Evolutionary conservation across 2,797 vertebrate genomes (phyloP).

Genomic region (Sparidentex hasta): DNA sequence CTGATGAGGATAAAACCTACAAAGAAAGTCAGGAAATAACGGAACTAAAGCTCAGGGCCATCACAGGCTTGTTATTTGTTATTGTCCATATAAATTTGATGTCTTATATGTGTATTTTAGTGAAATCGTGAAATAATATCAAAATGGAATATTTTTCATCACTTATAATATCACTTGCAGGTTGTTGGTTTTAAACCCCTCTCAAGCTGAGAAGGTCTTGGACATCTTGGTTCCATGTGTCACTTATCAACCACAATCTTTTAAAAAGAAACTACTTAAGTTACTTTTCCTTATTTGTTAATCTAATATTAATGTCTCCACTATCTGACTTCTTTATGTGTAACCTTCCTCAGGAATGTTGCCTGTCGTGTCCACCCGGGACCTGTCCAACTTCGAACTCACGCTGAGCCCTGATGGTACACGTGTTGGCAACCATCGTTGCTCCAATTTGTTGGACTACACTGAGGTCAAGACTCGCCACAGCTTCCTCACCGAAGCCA

Average conservation of each 20-base stretch:
- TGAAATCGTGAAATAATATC: too few species aligned
- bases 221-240: background rate
- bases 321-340: background rate
- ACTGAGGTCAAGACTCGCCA: slow-evolving; percentile 92
- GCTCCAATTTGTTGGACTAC: slow-evolving; percentile 94
- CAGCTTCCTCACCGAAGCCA: slow-evolving; percentile 92
- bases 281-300: slow-evolving; percentile 14
- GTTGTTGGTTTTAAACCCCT: slow-evolving; percentile 10
- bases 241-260: slow-evolving; percentile 24
- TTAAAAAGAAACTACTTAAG: slow-evolving; percentile 10
- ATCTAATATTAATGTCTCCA: slow-evolving; percentile 70
- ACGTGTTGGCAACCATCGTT: slow-evolving; percentile 94
- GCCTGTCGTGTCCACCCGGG: slow-evolving; percentile 92
- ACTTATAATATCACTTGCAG: slow-evolving; percentile 26
- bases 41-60: too few species aligned
- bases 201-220: background rate
- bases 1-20: too few species aligned
- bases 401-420: slow-evolving; percentile 96
- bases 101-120: too few species aligned
- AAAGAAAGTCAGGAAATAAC: too few species aligned
- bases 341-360: slow-evolving; percentile 89
- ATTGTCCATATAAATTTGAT: too few species aligned
- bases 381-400: slow-evolving; percentile 95
- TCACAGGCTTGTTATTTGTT: too few species aligned
- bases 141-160: background rate